Conservation (phyloP, 2,797 vertebrate species). For the Thamnophis elegans region DNA sequence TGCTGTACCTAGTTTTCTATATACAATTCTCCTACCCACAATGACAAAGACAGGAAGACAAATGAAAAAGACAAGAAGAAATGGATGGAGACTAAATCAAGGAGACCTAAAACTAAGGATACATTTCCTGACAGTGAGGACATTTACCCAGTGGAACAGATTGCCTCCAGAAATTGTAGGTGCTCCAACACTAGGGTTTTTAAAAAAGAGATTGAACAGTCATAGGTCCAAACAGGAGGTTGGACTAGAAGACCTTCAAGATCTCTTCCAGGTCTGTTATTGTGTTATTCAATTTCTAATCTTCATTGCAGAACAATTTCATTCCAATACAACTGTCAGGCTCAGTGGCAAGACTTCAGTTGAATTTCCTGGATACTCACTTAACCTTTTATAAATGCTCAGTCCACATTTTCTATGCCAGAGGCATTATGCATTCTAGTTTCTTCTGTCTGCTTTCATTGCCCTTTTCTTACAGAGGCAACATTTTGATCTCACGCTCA, state of each 20-base stretch:
- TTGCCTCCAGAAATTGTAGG: background rate
- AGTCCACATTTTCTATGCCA: background rate
- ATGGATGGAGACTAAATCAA: background rate
- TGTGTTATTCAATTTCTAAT: background rate
- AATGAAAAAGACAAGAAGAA: background rate
- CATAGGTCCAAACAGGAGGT: background rate
- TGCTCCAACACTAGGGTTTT: background rate
- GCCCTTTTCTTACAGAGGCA: background rate
- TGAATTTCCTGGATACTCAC: background rate
- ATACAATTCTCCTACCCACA: background rate
- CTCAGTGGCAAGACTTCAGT: background rate
- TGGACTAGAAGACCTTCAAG: background rate
- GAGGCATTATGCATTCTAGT: background rate
- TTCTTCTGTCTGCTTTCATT: background rate
- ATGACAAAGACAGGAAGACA: background rate
- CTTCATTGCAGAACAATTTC: background rate
- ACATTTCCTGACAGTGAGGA: background rate
- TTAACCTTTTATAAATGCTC: background rate
- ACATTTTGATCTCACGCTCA: background rate
- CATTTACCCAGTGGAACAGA: background rate
- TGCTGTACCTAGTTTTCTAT: background rate
- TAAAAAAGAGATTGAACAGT: background rate
- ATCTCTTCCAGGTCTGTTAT: background rate
- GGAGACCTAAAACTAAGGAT: background rate
- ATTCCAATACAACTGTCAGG: background rate